Conservation (phyloP, 2,888 invertebrate genomes). For the Liposcelis brunnea region DNA sequence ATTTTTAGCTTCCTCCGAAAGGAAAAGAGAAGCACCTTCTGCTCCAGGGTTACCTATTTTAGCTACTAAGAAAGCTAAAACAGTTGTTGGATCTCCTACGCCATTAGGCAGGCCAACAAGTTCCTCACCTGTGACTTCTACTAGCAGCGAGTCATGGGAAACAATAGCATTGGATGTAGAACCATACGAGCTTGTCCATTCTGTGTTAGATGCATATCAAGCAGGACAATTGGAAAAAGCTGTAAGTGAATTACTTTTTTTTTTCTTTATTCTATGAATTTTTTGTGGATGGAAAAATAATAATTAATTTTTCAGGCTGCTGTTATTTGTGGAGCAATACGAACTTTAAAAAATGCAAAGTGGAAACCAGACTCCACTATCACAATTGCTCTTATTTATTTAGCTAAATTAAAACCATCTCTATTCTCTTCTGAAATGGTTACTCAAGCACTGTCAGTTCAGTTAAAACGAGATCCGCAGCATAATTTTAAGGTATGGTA, state of each 20-base stretch:
- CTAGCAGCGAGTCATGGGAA: conserved; percentile 43
- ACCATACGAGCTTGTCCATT: conserved; percentile 54
- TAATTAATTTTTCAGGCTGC: conserved; percentile 34
- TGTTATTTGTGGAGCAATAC: conserved; percentile 75
- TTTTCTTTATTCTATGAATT: background rate
- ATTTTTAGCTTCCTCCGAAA: conserved; percentile 33
- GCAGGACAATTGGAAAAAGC: conserved; percentile 65
- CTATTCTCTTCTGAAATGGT: conserved; percentile 60
- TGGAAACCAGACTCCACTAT: conserved; percentile 65
- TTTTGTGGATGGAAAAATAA: conserved; percentile 4
- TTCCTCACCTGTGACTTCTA: conserved; percentile 17
- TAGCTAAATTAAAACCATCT: conserved; percentile 62
- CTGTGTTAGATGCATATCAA: conserved; percentile 56
- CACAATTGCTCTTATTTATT: conserved; percentile 58
- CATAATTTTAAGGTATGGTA: conserved; percentile 29
- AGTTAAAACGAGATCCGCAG: conserved; percentile 55
- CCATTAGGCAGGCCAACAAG: conserved; percentile 22
- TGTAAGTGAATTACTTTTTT: conserved; percentile 26
- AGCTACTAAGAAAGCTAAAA: conserved; percentile 42
- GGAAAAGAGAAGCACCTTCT: conserved; percentile 49
- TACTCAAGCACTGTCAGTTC: conserved; percentile 58
- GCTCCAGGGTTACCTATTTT: conserved; percentile 34
- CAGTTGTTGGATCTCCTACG: conserved; percentile 23
- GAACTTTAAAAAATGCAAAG: conserved; percentile 54
- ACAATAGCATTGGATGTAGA: conserved; percentile 63